A percentile compares a stretch with the other conserved stretches of the same genome.
Conservation (phyloP, 2,888 invertebrate species). For the Oscheius sp. region DNA sequence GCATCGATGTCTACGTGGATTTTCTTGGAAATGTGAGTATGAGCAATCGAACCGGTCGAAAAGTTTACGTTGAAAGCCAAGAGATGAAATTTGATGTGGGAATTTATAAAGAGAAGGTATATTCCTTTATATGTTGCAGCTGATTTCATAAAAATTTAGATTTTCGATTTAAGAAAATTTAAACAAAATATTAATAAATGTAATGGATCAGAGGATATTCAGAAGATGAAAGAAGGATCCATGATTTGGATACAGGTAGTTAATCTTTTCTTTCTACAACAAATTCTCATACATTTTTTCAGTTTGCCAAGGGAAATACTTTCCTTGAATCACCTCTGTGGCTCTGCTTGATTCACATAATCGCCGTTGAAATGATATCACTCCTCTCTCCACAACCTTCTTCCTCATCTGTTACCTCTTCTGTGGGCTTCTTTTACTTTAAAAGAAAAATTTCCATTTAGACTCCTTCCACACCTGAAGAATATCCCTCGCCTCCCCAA, state of each 20-base stretch:
- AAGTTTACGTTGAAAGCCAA: slow-evolving; percentile 21
- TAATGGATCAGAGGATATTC: slow-evolving; percentile 1
- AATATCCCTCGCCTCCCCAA: neutral
- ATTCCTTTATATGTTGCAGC: neutral
- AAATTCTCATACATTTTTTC: neutral
- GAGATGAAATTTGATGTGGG: slow-evolving; percentile 11
- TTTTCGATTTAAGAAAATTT: slow-evolving; percentile 27
- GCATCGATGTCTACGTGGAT: slow-evolving; percentile 29
- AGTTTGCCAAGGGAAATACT: slow-evolving; percentile 30
- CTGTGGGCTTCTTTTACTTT: neutral
- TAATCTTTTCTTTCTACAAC: neutral
- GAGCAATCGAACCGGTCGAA: slow-evolving; percentile 18
- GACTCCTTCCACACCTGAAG: neutral
- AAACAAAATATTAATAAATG: slow-evolving; percentile 15
- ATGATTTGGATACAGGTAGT: slow-evolving; percentile 27
- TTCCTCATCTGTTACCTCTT: slow-evolving; percentile 3
- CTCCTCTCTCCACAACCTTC: slow-evolving; percentile 15
- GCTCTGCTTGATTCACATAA: slow-evolving; percentile 40
- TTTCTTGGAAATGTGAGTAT: slow-evolving; percentile 22
- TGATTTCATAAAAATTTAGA: slow-evolving; percentile 15
- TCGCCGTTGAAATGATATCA: slow-evolving; percentile 34
- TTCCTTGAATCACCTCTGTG: slow-evolving; percentile 35
- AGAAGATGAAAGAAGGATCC: slow-evolving; percentile 11
- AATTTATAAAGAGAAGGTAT: slow-evolving; percentile 19
- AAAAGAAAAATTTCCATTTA: neutral